Evolutionary conservation across 2,797 vertebrate genomes (phyloP), one percentile per base, ranked within the genome.

Genomic region (Catostomus latipinnis): DNA sequence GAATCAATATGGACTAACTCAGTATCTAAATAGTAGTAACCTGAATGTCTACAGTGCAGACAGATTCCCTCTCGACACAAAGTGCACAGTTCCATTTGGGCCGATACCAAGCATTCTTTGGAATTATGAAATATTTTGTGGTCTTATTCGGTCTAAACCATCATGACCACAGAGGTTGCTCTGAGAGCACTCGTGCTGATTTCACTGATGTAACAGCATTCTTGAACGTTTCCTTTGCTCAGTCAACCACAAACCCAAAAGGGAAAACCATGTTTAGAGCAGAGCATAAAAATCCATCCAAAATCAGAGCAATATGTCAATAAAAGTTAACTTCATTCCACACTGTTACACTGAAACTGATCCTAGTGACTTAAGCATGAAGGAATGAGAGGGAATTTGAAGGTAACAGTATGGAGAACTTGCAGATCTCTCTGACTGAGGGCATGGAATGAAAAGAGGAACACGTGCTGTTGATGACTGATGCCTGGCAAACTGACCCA

Each of bases 221-320:
- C 53, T 57, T 73, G 9, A 73, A 57, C 1, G 18, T 50, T 80
- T 80, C 16, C 53, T 58, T 58, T 16, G 6, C 70, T 73, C 13
- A 50, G 60, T 14, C 50, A 72, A 79, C 77, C 69, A 66, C 69
- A 72, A 73, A 78, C 58, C 34, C 34, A 71, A 16, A 56, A 78
- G 10, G 67, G 68, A 48, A 71, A 71, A 71, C 68, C 69, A 63
- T 48, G 60, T 78, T 62, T 63, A 65, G 68, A 71, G 58, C 68
- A 72, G 12, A 34, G 53, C 7, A 80, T 34, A 80, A 58, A 16
- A 53, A 80, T 73, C 61, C 45, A 66, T 63, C 58, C 34, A 77
- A 60, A 77, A 46, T 58, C 54, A 52, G 22, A 11, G 43, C 6
- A 58, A 43, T 48, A 18, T 48, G 53, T 12, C 54, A 71, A 71